These are phyloP conservation scores for Lytechinus pictus DNA, from an alignment of 35 echinoderm and acorn worm genomes.

Conservation along the genomic window DNA sequence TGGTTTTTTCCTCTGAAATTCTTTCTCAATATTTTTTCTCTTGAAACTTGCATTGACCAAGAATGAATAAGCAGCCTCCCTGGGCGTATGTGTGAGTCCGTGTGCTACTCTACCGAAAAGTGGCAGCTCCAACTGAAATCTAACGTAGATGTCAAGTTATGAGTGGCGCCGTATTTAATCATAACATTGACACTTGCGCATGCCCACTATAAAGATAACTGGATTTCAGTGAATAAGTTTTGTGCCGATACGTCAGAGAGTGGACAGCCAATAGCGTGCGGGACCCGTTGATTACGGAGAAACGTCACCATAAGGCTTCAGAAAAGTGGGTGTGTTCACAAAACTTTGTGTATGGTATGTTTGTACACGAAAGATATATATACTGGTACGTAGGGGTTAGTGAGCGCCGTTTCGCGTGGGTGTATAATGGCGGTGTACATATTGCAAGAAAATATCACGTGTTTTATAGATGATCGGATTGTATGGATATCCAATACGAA, in stretches of 20 bases:
- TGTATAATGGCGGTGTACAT: neutral
- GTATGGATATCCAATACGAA: neutral
- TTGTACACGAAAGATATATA: neutral
- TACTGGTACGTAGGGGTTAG: neutral
- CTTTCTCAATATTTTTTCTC: neutral
- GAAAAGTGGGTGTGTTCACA: neutral
- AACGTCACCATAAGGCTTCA: neutral
- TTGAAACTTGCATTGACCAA: neutral
- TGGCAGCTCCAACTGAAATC: neutral
- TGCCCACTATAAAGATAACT: neutral
- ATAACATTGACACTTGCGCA: neutral
- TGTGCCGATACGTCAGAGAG: constrained; percentile 8
- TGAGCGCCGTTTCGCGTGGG: neutral
- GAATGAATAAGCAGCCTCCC: neutral
- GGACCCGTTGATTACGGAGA: neutral
- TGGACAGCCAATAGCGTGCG: neutral
- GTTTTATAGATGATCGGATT: neutral
- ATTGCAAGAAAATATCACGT: neutral
- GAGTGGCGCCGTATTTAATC: neutral
- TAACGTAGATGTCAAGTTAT: neutral
- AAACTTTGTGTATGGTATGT: neutral
- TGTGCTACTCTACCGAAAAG: neutral
- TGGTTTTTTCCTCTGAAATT: neutral
- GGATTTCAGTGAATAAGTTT: constrained; percentile 4
- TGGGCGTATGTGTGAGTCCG: neutral